phyloP scores from a whole-genome alignment of 2,797 vertebrate genomes.

The Syngnathus acus region DNA sequence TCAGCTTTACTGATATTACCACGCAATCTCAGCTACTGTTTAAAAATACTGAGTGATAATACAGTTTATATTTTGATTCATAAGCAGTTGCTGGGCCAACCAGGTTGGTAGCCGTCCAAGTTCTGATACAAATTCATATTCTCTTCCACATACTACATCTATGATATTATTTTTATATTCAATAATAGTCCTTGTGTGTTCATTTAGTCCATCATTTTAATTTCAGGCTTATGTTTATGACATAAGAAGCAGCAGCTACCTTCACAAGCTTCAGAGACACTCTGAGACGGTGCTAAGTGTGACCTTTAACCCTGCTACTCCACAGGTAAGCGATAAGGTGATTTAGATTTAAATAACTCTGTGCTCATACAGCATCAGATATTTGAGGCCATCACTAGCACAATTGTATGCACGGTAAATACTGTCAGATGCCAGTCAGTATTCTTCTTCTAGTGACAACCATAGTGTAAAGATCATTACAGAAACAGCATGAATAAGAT shows the following conservation, averaged over 20 bases:
- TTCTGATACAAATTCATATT: background rate
- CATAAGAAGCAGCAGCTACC: constrained; percentile 72
- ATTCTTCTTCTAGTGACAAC: background rate
- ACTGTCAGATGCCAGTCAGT: background rate
- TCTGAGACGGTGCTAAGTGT: constrained; percentile 75
- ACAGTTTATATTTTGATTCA: background rate
- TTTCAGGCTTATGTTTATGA: constrained; percentile 78
- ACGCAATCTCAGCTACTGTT: background rate
- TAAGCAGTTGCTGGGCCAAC: background rate
- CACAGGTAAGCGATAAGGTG: constrained; percentile 68
- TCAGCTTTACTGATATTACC: background rate
- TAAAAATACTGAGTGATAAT: background rate
- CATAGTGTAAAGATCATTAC: background rate
- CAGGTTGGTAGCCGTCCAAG: background rate
- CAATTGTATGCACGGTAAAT: background rate
- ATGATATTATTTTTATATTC: background rate
- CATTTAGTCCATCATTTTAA: constrained; percentile 10
- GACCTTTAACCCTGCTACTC: constrained; percentile 75
- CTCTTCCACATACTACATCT: background rate
- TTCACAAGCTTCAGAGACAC: constrained; percentile 74
- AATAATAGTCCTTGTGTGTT: background rate
- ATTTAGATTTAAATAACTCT: background rate
- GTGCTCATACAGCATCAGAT: background rate
- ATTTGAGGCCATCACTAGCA: background rate
- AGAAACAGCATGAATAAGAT: background rate